Percentiles rank a stretch among this genome's conserved stretches.
Evolutionary conservation across 2,797 vertebrate species (phyloP).

Genomic region (Euthynnus affinis): DNA sequence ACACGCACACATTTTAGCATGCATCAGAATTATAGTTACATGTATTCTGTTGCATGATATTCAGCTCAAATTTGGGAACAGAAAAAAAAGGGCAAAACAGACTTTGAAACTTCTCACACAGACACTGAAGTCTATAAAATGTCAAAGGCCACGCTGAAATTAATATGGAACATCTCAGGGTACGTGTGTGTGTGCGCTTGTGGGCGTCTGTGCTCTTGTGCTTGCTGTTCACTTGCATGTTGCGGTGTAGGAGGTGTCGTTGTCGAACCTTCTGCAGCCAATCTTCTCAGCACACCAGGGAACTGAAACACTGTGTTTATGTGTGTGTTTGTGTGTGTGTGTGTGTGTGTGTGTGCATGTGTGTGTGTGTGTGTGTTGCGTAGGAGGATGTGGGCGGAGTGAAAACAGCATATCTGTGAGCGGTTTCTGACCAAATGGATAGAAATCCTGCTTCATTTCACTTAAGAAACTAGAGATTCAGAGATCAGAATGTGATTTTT

Average conservation of each 20-base stretch:
- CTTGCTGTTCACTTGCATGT: constrained; percentile 77
- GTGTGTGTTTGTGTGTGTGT: constrained; percentile 46
- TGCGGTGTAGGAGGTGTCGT: constrained; percentile 82
- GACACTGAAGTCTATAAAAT: constrained; percentile 23
- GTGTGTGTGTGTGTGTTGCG: constrained; percentile 53
- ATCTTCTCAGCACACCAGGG: constrained; percentile 71
- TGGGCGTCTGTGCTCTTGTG: constrained; percentile 56
- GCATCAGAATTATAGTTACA: neutral
- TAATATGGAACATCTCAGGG: constrained; percentile 1
- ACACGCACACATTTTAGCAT: neutral
- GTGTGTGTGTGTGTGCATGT: constrained; percentile 31
- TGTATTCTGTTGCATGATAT: constrained; percentile 6
- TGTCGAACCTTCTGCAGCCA: constrained; percentile 79
- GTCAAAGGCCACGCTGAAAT: constrained; percentile 46
- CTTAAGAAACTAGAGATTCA: constrained; percentile 32
- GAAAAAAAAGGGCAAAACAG: neutral
- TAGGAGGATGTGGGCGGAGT: constrained; percentile 74
- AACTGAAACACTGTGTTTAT: constrained; percentile 43
- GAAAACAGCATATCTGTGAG: constrained; percentile 66
- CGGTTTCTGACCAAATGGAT: constrained; percentile 57
- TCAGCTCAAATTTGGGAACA: neutral
- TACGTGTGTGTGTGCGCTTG: neutral
- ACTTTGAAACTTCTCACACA: constrained; percentile 19
- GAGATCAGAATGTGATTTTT: constrained; percentile 23
- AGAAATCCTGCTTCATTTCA: constrained; percentile 40